These are phyloP conservation scores for Cyanocitta stelleri DNA, from an alignment of 2,113 vertebrate species.

Conservation along the genomic window DNA sequence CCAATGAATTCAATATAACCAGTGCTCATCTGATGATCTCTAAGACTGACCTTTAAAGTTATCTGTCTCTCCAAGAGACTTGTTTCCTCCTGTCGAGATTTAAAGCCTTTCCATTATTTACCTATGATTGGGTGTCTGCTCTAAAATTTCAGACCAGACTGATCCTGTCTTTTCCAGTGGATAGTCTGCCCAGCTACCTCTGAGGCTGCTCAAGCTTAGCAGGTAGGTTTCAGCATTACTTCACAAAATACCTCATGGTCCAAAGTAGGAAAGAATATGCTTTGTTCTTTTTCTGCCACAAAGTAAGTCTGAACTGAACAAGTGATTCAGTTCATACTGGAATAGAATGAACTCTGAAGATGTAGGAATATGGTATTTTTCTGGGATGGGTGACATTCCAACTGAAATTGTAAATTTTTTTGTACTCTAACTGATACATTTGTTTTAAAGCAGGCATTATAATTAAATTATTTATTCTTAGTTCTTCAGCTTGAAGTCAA, in stretches of 20 bases:
- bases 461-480: neutral
- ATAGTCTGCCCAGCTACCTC: neutral
- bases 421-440: accelerated
- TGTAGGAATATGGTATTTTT: neutral
- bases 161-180: neutral
- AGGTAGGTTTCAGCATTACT: neutral
- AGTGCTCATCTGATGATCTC: accelerated
- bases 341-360: neutral
- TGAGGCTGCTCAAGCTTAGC: neutral
- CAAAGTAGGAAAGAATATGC: neutral
- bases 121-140: neutral
- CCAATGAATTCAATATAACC: neutral
- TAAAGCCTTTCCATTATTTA: neutral
- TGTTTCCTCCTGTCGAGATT: neutral
- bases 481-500: neutral
- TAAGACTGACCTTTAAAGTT: neutral
- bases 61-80: neutral
- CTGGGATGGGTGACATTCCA: neutral
- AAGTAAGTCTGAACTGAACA: neutral
- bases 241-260: neutral
- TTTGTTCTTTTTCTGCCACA: neutral
- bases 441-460: neutral
- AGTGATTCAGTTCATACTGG: neutral
- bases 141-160: neutral
- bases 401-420: neutral